Evolutionary conservation across 1,140 invertebrate species (phyloP).

Genomic region (Drosophila orena): DNA sequence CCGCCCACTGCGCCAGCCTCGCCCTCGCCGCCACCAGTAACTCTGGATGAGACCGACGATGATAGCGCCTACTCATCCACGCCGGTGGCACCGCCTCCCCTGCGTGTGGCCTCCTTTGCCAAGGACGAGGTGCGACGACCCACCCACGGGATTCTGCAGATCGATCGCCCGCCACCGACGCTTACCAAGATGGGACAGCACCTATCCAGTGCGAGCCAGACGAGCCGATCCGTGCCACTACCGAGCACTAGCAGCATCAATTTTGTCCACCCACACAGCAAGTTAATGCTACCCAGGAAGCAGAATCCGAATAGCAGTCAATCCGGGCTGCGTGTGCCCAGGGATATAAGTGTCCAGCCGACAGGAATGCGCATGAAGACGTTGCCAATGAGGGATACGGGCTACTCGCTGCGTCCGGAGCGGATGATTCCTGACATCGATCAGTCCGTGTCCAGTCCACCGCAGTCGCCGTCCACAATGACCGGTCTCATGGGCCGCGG

Average conservation of each 20-base stretch:
- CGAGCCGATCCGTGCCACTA: constrained; percentile 50
- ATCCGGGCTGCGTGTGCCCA: constrained; percentile 43
- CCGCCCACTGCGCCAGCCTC: constrained; percentile 69
- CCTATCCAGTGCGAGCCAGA: not conserved
- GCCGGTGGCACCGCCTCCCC: constrained; percentile 45
- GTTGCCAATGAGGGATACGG: constrained; percentile 67
- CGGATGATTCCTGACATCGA: constrained; percentile 68
- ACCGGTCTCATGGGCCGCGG: constrained; percentile 15
- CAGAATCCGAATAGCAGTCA: constrained; percentile 10
- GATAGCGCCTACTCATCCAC: constrained; percentile 6
- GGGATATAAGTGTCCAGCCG: constrained; percentile 57
- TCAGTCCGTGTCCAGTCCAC: constrained; percentile 57
- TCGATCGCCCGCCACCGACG: constrained; percentile 53
- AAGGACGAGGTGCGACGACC: constrained; percentile 28
- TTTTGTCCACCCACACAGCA: constrained; percentile 66
- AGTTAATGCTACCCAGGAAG: constrained; percentile 68
- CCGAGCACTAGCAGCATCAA: constrained; percentile 64
- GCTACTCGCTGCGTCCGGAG: constrained; percentile 65
- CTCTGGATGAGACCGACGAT: constrained; percentile 10
- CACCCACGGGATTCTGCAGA: constrained; percentile 52
- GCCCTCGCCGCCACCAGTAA: constrained; percentile 49
- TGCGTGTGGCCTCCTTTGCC: constrained; percentile 61
- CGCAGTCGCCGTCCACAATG: constrained; percentile 58
- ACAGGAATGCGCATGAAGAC: constrained; percentile 56
- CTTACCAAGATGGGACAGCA: constrained; percentile 22